These are phyloP conservation scores for Podarcis cretensis DNA, from an alignment of 2,113 vertebrate genomes.

Conservation along the genomic window DNA sequence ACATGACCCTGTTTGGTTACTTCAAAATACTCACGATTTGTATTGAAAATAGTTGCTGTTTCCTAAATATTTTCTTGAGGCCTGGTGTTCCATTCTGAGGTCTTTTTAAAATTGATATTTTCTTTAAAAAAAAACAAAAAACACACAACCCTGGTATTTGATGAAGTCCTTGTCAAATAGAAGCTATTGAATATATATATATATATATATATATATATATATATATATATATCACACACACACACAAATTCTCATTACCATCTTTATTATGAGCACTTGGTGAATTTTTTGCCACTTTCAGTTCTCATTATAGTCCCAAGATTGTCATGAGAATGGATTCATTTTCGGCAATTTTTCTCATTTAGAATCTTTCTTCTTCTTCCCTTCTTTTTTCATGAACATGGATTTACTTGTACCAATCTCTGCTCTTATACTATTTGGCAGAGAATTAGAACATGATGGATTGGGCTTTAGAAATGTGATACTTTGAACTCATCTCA, in stretches of 20 bases:
- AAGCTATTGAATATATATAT: background rate
- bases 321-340: constrained; percentile 13
- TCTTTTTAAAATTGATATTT: background rate
- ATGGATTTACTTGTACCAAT: constrained; percentile 18
- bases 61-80: background rate
- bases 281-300: constrained; percentile 18
- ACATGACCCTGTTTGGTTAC: background rate
- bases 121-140: background rate
- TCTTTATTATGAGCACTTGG: background rate
- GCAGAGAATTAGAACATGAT: background rate
- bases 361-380: constrained; percentile 28
- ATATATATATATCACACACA: too few species aligned
- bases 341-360: constrained; percentile 36
- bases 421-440: background rate
- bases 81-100: background rate
- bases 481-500: constrained; percentile 11
- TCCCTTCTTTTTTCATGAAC: background rate
- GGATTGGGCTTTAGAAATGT: constrained; percentile 41
- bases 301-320: constrained; percentile 26
- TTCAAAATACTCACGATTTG: background rate
- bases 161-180: background rate
- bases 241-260: background rate
- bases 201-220: too few species aligned
- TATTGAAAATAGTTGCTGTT: background rate
- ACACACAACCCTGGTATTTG: background rate